phyloP scores from a whole-genome alignment of 2,113 vertebrate species.

The Manacus vitellinus region DNA sequence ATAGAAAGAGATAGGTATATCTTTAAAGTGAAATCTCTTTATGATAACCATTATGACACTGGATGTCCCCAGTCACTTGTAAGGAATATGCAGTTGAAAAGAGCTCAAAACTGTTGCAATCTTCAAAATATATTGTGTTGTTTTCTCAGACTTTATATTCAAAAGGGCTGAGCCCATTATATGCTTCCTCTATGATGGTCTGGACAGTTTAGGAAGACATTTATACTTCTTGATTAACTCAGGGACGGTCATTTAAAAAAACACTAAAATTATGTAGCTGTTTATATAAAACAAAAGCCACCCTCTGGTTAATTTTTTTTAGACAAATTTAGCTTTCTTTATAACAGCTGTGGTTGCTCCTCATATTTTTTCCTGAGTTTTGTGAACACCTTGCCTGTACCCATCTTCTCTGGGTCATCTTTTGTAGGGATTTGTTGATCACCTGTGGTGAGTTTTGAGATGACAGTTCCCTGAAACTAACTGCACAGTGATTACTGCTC shows the following conservation, averaged over 20 bases:
- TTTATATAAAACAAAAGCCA: not conserved
- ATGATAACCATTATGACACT: not conserved
- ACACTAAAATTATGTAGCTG: not conserved
- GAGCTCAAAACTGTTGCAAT: not conserved
- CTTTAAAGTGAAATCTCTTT: not conserved
- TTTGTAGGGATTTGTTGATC: not conserved
- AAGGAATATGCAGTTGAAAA: not conserved
- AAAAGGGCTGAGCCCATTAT: not conserved
- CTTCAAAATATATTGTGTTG: not conserved
- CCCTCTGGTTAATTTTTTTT: accelerated
- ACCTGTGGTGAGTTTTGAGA: not conserved
- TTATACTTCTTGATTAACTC: not conserved
- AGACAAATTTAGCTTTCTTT: not conserved
- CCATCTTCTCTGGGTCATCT: not conserved
- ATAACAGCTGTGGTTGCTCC: not conserved
- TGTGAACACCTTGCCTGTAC: not conserved
- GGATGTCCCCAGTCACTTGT: not conserved
- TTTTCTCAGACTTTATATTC: not conserved
- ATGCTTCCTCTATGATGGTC: not conserved
- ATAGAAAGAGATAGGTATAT: not conserved
- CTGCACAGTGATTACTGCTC: not conserved
- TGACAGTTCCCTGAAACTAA: not conserved
- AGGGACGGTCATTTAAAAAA: not conserved
- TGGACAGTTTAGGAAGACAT: not conserved
- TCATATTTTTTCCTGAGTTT: not conserved